These are phyloP conservation scores for Sesamia nonagrioides DNA, from an alignment of 1,140 invertebrate species.

Conservation along the genomic window DNA sequence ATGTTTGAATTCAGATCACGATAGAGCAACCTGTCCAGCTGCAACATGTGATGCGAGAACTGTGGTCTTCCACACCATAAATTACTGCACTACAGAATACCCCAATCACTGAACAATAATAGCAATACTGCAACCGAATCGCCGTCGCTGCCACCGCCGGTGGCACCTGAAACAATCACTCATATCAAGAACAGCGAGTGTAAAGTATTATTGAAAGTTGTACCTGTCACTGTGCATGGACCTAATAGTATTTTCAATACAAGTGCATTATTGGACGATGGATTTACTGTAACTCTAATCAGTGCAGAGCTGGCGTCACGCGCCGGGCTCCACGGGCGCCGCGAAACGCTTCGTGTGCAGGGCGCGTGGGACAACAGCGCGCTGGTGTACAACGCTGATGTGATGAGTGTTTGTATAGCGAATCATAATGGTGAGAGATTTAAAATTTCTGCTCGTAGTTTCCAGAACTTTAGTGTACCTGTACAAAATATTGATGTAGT, in stretches of 20 bases:
- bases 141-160: too few species aligned
- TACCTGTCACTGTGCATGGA: constrained; percentile 53
- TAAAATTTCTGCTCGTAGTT: constrained; percentile 54
- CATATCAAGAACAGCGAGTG: too few species aligned
- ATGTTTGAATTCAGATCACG: neutral
- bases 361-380: constrained; percentile 49
- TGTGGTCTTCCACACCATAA: constrained; percentile 57
- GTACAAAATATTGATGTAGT: too few species aligned
- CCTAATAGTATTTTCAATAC: constrained; percentile 46
- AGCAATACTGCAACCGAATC: too few species aligned
- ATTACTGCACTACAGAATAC: constrained; percentile 56
- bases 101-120: too few species aligned
- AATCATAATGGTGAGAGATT: too few species aligned
- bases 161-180: too few species aligned
- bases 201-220: constrained; percentile 51
- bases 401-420: constrained; percentile 1
- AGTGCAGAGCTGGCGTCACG: constrained; percentile 38
- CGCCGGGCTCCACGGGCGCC: constrained; percentile 36
- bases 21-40: constrained; percentile 4
- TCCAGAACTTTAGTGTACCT: constrained; percentile 39
- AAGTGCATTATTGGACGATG: constrained; percentile 55
- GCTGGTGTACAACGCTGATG: constrained; percentile 45
- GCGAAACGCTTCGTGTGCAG: constrained; percentile 42
- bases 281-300: constrained; percentile 51
- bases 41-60: constrained; percentile 48